A percentile compares a stretch with the other conserved stretches of the same genome.
Conservation (phyloP, 2,113 vertebrate genomes). For the Cyprinus carpio region DNA sequence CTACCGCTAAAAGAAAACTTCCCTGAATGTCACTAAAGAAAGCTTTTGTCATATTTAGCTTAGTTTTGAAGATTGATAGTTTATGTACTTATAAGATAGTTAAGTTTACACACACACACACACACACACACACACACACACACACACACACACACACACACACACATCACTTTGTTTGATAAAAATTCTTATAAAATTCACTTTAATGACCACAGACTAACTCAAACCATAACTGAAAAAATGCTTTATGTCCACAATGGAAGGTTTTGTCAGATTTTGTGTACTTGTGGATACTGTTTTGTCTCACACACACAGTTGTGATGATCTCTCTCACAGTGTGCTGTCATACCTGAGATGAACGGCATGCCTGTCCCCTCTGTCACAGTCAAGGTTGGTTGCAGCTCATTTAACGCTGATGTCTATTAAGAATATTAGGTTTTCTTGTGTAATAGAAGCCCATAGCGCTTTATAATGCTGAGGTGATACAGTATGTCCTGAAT, state of each 20-base stretch:
- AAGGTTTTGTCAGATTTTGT: neutral
- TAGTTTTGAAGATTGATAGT: neutral
- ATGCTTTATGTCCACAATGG: neutral
- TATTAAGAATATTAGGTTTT: neutral
- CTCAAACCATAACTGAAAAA: neutral
- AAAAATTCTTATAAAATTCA: neutral
- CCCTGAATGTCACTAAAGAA: neutral
- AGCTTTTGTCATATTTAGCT: neutral
- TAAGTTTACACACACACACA: too few relatives aligned
- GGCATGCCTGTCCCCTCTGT: slow-evolving; percentile 82
- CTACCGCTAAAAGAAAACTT: neutral
- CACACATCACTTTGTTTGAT: neutral
- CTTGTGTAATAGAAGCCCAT: neutral
- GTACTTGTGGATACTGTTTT: neutral
- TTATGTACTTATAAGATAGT: too few relatives aligned
- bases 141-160: too few relatives aligned
- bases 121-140: too few relatives aligned
- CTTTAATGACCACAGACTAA: neutral
- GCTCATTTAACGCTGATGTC: neutral
- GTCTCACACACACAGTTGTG: neutral
- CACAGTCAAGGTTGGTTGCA: slow-evolving; percentile 84
- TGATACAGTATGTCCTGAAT: neutral
- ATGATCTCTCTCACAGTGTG: slow-evolving; percentile 74
- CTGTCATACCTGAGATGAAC: slow-evolving; percentile 79
- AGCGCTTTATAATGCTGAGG: neutral